These are phyloP conservation scores for Zosterops hypoxanthus DNA, from an alignment of 2,113 vertebrate species.

Conservation along the genomic window DNA sequence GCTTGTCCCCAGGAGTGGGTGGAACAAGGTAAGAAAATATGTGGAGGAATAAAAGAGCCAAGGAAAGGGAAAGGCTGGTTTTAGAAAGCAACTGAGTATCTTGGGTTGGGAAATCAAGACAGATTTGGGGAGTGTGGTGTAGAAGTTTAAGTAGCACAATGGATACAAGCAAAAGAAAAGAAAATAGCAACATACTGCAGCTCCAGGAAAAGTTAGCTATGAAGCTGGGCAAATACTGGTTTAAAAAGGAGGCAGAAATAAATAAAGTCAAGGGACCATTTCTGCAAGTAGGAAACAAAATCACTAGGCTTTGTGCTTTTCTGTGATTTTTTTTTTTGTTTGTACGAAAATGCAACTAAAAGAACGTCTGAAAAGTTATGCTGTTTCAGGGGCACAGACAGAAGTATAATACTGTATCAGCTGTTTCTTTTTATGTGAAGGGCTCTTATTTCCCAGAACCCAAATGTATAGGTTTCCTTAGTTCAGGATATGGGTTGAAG, in stretches of 20 bases:
- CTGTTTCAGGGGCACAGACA: background rate
- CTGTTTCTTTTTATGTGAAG: background rate
- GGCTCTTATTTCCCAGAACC: background rate
- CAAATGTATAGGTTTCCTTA: background rate
- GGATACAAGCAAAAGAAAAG: background rate
- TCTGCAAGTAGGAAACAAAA: background rate
- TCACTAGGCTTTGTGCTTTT: background rate
- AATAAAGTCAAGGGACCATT: background rate
- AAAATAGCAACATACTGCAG: background rate
- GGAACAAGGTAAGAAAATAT: slow-evolving; percentile 39
- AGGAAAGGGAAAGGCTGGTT: background rate
- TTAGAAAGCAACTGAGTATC: background rate
- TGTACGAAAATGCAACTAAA: background rate
- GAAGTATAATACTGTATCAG: background rate
- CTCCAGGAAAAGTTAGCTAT: background rate
- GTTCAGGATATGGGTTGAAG: background rate
- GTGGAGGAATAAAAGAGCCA: slow-evolving; percentile 39
- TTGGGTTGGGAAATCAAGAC: slow-evolving; percentile 1
- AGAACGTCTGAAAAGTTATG: background rate
- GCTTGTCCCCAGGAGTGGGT: slow-evolving; percentile 21
- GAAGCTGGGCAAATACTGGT: background rate
- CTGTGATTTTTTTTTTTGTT: background rate
- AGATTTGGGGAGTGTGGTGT: background rate
- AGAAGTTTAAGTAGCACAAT: slow-evolving; percentile 3
- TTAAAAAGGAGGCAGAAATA: background rate